Conservation (phyloP, 1,140 invertebrate species). For the Ostrea denselamellosa region DNA sequence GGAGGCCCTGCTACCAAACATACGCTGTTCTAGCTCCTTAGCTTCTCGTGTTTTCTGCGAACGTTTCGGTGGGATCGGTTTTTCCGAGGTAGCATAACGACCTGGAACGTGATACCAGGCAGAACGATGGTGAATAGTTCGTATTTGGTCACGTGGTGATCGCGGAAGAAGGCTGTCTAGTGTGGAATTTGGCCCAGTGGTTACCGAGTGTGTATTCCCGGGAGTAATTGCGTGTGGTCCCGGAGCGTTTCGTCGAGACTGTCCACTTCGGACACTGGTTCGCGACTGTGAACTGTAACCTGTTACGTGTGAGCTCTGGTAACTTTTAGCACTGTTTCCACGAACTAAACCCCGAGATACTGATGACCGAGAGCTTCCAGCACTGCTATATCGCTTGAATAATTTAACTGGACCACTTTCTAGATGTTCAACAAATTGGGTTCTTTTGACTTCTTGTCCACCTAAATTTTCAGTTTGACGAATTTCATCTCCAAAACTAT, state of each 20-base stretch:
- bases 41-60: slow-evolving; percentile 64
- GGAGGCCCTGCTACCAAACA: neutral
- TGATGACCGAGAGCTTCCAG: slow-evolving; percentile 52
- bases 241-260: slow-evolving; percentile 55
- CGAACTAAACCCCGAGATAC: slow-evolving; percentile 33
- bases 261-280: slow-evolving; percentile 54
- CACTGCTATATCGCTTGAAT: slow-evolving; percentile 63
- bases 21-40: slow-evolving; percentile 47
- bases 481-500: slow-evolving; percentile 60
- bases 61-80: slow-evolving; percentile 65
- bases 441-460: slow-evolving; percentile 32
- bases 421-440: slow-evolving; percentile 36
- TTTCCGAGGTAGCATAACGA: slow-evolving; percentile 64
- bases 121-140: slow-evolving; percentile 65
- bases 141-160: slow-evolving; percentile 62
- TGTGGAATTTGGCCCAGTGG: slow-evolving; percentile 67
- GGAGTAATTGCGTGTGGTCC: slow-evolving; percentile 62
- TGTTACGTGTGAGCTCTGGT: slow-evolving; percentile 21
- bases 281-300: slow-evolving; percentile 41
- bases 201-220: slow-evolving; percentile 61
- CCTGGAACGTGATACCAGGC: slow-evolving; percentile 76
- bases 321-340: slow-evolving; percentile 57
- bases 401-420: slow-evolving; percentile 58
- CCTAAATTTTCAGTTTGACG: slow-evolving; percentile 48
- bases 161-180: slow-evolving; percentile 65